Conservation (phyloP, 2,113 vertebrate genomes). For the Psilopogon haemacephalus region DNA sequence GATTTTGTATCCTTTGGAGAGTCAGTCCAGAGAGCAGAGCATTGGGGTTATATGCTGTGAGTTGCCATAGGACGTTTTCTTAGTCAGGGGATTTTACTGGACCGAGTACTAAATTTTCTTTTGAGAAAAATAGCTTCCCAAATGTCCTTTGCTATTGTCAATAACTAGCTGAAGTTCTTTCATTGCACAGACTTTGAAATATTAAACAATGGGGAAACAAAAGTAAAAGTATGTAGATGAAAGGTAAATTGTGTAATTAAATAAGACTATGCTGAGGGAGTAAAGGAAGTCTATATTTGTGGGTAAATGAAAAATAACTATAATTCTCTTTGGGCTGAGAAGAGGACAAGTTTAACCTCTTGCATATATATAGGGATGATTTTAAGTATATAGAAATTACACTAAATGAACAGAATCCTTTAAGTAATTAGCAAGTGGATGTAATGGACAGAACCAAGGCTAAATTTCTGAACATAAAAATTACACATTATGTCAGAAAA, state of each 20-base stretch:
- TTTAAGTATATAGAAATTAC: background rate
- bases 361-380: background rate
- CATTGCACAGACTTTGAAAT: background rate
- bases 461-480: background rate
- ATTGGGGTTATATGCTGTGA: background rate
- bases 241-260: background rate
- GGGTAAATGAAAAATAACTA: background rate
- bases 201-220: background rate
- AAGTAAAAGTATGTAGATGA: background rate
- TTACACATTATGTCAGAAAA: background rate
- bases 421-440: background rate
- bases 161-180: background rate
- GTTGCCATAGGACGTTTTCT: background rate
- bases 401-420: background rate
- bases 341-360: background rate
- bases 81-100: background rate
- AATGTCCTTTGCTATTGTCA: background rate
- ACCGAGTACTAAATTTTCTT: background rate
- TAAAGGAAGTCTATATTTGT: background rate
- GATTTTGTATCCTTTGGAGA: conserved; percentile 31
- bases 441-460: background rate
- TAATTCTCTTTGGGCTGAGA: accelerated
- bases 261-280: background rate
- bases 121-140: background rate
- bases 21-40: background rate